These are phyloP conservation scores for Anthophora plumipes DNA, from an alignment of 2,888 invertebrate genomes.

Conservation along the genomic window DNA sequence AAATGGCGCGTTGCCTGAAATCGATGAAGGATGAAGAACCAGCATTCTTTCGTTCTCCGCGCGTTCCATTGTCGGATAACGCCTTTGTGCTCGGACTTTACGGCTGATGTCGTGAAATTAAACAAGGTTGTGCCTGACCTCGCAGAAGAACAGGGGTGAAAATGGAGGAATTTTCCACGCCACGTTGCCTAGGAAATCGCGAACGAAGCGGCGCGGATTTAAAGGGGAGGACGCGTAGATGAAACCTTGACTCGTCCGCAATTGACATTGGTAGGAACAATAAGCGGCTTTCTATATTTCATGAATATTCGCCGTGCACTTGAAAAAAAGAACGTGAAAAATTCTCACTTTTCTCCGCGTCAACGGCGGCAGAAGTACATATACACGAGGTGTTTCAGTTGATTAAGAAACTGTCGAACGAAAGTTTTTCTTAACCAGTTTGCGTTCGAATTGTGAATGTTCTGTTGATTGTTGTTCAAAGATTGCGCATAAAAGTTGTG, in stretches of 20 bases:
- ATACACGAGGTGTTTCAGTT: neutral
- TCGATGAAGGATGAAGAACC: constrained; percentile 37
- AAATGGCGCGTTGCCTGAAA: constrained; percentile 22
- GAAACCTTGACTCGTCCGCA: constrained; percentile 36
- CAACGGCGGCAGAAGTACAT: neutral
- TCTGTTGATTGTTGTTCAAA: too few species aligned
- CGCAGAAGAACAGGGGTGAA: neutral
- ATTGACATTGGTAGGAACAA: constrained; percentile 33
- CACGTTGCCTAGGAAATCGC: constrained; percentile 26
- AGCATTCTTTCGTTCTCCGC: constrained; percentile 32
- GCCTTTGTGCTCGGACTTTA: constrained; percentile 37
- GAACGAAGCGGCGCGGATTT: constrained; percentile 17
- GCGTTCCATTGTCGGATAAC: constrained; percentile 19
- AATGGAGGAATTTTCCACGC: neutral
- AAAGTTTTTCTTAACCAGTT: too few species aligned
- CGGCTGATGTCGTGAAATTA: constrained; percentile 37
- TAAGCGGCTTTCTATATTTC: constrained; percentile 5
- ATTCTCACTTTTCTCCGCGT: neutral
- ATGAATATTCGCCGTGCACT: neutral
- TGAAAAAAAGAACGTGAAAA: constrained; percentile 13
- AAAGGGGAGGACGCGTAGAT: constrained; percentile 4
- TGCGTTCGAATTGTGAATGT: too few species aligned
- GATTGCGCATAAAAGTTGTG: too few species aligned
- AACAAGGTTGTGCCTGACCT: constrained; percentile 38
- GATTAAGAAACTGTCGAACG: neutral